Evolutionary conservation across 1,140 invertebrate species (phyloP).

Genomic region (Andrena cerasifolii): DNA sequence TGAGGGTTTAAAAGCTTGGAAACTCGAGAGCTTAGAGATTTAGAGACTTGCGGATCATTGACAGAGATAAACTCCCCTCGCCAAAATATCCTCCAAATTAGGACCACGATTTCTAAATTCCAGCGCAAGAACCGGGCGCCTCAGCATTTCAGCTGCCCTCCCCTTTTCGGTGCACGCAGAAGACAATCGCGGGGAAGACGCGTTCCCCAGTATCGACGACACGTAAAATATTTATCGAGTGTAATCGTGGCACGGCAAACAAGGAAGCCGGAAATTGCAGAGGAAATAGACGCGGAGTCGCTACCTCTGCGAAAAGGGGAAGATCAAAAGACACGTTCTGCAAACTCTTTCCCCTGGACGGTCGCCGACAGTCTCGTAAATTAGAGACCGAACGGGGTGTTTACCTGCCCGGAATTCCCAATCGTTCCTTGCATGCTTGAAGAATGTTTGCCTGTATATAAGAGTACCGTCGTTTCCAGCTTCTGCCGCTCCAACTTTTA

Average conservation of each 20-base stretch:
- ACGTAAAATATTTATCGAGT: conserved; percentile 44
- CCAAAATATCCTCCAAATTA: too few relatives aligned
- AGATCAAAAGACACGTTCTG: conserved; percentile 47
- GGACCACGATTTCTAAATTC: too few relatives aligned
- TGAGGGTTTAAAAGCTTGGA: too few relatives aligned
- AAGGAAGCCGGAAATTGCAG: conserved; percentile 41
- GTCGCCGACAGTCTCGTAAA: conserved; percentile 27
- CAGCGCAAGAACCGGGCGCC: too few relatives aligned
- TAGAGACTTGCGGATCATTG: too few relatives aligned
- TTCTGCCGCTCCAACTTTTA: background rate
- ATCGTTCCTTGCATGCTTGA: background rate
- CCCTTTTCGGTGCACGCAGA: background rate
- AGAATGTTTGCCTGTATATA: background rate
- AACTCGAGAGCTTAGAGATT: too few relatives aligned
- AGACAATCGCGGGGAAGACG: conserved; percentile 8
- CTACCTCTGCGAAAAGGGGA: background rate
- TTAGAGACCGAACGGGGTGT: conserved; percentile 23
- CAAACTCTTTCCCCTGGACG: conserved; percentile 19
- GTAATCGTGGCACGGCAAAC: conserved; percentile 31
- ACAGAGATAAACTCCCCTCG: too few relatives aligned
- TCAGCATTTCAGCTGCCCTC: too few relatives aligned
- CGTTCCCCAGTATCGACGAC: conserved; percentile 10
- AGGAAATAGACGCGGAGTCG: conserved; percentile 22
- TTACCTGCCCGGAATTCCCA: conserved; percentile 12
- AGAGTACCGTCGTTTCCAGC: background rate